A percentile compares a stretch with the other conserved stretches of the same genome.
These are phyloP conservation scores for Corythoichthys intestinalis DNA, from an alignment of 2,113 vertebrate genomes.

Conservation along the genomic window DNA sequence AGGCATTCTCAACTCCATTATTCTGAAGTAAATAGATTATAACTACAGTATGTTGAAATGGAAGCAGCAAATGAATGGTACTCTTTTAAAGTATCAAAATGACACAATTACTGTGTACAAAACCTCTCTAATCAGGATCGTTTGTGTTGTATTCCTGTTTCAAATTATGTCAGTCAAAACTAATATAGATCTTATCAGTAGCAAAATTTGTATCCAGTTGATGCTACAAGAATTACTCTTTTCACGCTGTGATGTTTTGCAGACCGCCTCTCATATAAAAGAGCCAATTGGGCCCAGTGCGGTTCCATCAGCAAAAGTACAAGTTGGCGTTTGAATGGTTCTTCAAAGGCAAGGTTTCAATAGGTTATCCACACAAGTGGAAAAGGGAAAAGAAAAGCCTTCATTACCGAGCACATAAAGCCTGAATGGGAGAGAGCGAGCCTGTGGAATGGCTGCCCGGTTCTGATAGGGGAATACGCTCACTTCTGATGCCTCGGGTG, in stretches of 20 bases:
- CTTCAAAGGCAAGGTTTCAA: slow-evolving; percentile 58
- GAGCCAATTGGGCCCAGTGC: slow-evolving; percentile 6
- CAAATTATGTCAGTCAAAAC: background rate
- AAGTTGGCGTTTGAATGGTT: slow-evolving; percentile 46
- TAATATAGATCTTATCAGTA: background rate
- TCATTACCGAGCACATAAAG: slow-evolving; percentile 56
- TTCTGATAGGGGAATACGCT: slow-evolving; percentile 59
- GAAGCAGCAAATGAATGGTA: background rate
- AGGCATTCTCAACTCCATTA: too few relatives aligned
- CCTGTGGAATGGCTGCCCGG: slow-evolving; percentile 56
- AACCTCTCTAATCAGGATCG: too few relatives aligned
- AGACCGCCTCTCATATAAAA: slow-evolving; percentile 2
- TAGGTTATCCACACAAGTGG: slow-evolving; percentile 54
- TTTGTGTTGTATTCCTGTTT: too few relatives aligned
- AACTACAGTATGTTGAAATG: background rate
- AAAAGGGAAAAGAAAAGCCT: slow-evolving; percentile 52
- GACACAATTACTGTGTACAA: too few relatives aligned
- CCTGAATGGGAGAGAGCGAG: slow-evolving; percentile 53
- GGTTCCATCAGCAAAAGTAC: slow-evolving; percentile 33
- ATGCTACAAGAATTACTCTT: background rate
- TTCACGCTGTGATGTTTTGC: slow-evolving; percentile 2
- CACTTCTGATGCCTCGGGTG: slow-evolving; percentile 63
- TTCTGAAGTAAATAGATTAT: background rate
- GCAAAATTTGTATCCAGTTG: background rate
- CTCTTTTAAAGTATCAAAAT: too few relatives aligned